Conservation (phyloP, 2,888 invertebrate species). For the Drosophila mercatorum region DNA sequence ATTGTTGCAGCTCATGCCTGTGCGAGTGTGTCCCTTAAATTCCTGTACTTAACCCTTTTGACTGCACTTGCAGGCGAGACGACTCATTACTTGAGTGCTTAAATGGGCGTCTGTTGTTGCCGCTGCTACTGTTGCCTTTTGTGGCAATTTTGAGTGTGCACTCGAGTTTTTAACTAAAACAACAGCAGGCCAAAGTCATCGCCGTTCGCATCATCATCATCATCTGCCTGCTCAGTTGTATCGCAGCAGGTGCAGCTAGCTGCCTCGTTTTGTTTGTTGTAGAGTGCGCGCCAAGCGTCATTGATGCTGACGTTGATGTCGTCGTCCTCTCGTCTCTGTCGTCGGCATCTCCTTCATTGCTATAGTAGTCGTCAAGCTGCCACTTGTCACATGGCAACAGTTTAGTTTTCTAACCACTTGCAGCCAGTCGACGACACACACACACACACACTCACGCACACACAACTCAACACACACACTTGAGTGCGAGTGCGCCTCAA, state of each 20-base stretch:
- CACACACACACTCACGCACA: conserved; percentile 20
- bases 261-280: conserved; percentile 66
- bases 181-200: conserved; percentile 61
- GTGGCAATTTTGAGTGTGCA: conserved; percentile 76
- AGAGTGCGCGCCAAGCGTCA: conserved; percentile 72
- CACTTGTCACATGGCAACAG: conserved; percentile 80
- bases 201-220: conserved; percentile 11
- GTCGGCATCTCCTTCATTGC: conserved; percentile 53
- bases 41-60: conserved; percentile 67
- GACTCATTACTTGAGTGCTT: conserved; percentile 76
- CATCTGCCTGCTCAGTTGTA: conserved; percentile 27
- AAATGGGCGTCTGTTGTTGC: conserved; percentile 55
- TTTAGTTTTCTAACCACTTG: conserved; percentile 78
- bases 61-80: conserved; percentile 54
- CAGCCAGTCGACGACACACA: conserved; percentile 51
- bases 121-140: conserved; percentile 51
- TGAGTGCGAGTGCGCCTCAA: conserved; percentile 70
- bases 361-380: conserved; percentile 75
- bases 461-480: conserved; percentile 50
- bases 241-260: conserved; percentile 66
- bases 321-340: conserved; percentile 15
- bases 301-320: conserved; percentile 72
- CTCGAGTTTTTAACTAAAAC: conserved; percentile 75
- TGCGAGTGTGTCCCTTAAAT: conserved; percentile 50
- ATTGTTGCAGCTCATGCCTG: conserved; percentile 44